These are phyloP conservation scores for Oncopeltus fasciatus DNA, from an alignment of 1,140 invertebrate genomes.

Conservation along the genomic window DNA sequence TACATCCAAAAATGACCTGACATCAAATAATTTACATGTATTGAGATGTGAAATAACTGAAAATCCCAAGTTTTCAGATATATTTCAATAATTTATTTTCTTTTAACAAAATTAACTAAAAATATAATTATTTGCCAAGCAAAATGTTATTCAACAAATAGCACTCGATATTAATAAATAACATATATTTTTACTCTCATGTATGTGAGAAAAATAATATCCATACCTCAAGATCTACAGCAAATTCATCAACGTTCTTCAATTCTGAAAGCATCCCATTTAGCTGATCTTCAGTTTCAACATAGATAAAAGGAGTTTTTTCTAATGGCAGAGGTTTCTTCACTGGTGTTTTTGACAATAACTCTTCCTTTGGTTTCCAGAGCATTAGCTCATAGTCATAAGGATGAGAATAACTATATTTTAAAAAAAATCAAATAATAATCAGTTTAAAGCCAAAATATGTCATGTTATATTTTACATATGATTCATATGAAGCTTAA, in stretches of 20 bases:
- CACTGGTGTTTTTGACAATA: conserved; percentile 33
- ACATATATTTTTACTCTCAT: no score
- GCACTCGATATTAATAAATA: no score
- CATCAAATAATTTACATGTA: no score
- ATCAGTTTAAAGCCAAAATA: background rate
- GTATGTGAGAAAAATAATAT: no score
- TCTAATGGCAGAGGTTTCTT: conserved; percentile 38
- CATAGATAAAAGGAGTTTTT: conserved; percentile 47
- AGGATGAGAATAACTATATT: conserved; percentile 62
- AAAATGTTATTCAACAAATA: no score
- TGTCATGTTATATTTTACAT: background rate
- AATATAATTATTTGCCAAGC: no score
- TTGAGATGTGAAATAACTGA: no score
- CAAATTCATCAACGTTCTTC: conserved; percentile 50
- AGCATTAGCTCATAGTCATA: conserved; percentile 74
- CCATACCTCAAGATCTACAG: conserved; percentile 70
- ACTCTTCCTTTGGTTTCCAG: conserved; percentile 38
- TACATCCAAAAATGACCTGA: no score
- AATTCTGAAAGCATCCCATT: conserved; percentile 50
- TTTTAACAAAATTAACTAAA: no score
- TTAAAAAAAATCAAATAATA: conserved; percentile 19
- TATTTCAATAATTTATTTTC: no score
- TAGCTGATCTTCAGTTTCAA: conserved; percentile 52
- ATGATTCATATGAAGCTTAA: no score
- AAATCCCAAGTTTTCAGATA: no score